Conservation (phyloP, 1,140 invertebrate species). For the Pachyrhynchus sulphureomaculatus region DNA sequence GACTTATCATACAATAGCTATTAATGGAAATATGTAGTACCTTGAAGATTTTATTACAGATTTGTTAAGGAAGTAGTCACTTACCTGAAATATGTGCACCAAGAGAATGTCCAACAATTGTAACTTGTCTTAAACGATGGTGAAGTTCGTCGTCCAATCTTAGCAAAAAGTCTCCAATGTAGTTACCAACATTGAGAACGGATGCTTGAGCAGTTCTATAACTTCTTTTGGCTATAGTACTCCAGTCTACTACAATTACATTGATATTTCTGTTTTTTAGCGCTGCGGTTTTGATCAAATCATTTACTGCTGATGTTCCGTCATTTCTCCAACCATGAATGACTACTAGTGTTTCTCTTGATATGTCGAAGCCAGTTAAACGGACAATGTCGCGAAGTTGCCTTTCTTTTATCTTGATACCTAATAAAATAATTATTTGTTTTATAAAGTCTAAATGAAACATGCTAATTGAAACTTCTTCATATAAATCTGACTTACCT, state of each 20-base stretch:
- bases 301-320: slow-evolving; percentile 40
- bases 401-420: neutral
- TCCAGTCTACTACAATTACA: slow-evolving; percentile 62
- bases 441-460: too few species aligned
- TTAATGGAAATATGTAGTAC: too few species aligned
- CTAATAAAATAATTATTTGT: too few species aligned
- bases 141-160: slow-evolving; percentile 51
- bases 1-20: too few species aligned
- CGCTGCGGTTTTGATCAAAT: slow-evolving; percentile 46
- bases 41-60: too few species aligned
- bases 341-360: slow-evolving; percentile 43
- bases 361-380: slow-evolving; percentile 22
- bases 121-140: slow-evolving; percentile 56
- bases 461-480: too few species aligned
- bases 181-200: slow-evolving; percentile 55
- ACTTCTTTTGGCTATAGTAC: slow-evolving; percentile 40
- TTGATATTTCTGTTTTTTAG: slow-evolving; percentile 54
- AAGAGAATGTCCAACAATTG: slow-evolving; percentile 67
- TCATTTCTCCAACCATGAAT: slow-evolving; percentile 50
- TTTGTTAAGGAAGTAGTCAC: too few species aligned
- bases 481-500: too few species aligned
- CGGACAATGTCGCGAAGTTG: neutral
- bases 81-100: slow-evolving; percentile 65
- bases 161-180: slow-evolving; percentile 55
- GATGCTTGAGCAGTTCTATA: slow-evolving; percentile 54